A percentile compares a stretch with the other conserved stretches of the same genome.
Conservation (phyloP, 2,797 vertebrate species). For the Lophius americanus region DNA sequence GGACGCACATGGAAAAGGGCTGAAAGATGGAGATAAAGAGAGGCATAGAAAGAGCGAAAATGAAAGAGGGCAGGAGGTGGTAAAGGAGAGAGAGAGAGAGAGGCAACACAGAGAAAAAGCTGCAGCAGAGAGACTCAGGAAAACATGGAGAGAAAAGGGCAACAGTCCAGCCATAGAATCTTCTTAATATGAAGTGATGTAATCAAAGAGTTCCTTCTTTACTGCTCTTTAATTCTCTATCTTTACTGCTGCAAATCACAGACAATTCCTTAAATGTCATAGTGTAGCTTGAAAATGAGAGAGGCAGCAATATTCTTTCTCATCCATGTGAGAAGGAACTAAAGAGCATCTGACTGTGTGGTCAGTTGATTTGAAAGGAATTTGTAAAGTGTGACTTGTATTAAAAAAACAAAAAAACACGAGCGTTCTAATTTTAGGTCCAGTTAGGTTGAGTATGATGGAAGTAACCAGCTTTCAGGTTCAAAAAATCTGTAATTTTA, state of each 20-base stretch:
- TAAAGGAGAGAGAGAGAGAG: background rate
- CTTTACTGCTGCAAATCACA: background rate
- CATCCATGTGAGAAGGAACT: background rate
- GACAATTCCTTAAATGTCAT: no score
- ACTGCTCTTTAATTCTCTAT: background rate
- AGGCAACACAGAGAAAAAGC: background rate
- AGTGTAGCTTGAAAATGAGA: no score
- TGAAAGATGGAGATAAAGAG: constrained; percentile 1
- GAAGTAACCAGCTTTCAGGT: constrained; percentile 8
- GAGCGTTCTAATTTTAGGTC: background rate
- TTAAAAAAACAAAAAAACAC: no score
- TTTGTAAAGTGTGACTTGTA: background rate
- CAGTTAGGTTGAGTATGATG: background rate
- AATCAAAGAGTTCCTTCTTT: constrained; percentile 7
- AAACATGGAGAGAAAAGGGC: background rate
- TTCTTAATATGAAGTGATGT: background rate
- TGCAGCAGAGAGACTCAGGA: background rate
- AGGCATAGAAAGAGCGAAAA: constrained; percentile 5
- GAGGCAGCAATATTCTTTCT: no score
- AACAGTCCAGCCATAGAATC: background rate
- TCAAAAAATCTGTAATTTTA: background rate
- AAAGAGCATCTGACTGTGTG: background rate
- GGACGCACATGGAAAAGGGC: constrained; percentile 18
- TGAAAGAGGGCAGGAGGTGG: background rate
- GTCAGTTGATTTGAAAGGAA: background rate